phyloP scores from a whole-genome alignment of 1,140 invertebrate species.

The Mizuhopecten yessoensis region DNA sequence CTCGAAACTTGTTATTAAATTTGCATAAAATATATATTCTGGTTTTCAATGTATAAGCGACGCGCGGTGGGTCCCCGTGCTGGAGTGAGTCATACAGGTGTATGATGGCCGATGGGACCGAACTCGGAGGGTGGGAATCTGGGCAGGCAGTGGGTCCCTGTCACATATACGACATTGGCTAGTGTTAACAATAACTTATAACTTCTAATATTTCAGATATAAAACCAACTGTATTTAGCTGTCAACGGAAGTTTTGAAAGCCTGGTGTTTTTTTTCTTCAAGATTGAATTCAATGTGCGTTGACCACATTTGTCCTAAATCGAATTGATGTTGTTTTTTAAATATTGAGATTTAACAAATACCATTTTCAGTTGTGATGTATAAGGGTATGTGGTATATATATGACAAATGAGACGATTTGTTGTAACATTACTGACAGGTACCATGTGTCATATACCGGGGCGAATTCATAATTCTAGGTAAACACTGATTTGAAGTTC shows the following conservation, averaged over 20 bases:
- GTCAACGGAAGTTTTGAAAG: not conserved
- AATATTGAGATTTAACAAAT: too few relatives aligned
- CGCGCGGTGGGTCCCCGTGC: conserved; percentile 16
- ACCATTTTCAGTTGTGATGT: too few relatives aligned
- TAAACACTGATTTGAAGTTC: not conserved
- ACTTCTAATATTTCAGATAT: conserved; percentile 29
- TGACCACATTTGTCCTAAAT: too few relatives aligned
- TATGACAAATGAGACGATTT: not conserved
- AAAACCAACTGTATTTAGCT: conserved; percentile 33
- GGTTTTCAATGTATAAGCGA: conserved; percentile 33
- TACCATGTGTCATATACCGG: not conserved
- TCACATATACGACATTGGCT: not conserved
- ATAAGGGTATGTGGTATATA: too few relatives aligned
- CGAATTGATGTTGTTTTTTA: too few relatives aligned
- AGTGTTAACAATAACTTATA: conserved; percentile 29
- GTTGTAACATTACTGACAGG: not conserved
- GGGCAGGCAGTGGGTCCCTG: not conserved
- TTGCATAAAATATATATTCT: conserved; percentile 40
- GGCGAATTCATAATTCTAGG: conserved; percentile 1
- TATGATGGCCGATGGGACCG: not conserved
- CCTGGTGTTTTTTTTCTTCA: not conserved
- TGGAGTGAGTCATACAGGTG: conserved; percentile 10
- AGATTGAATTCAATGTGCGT: not conserved
- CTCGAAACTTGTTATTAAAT: conserved; percentile 39
- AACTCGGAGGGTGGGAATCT: not conserved